Base-by-base conservation (phyloP, 2,888 invertebrate genomes). In the Lepidochrysops patricia region DNA sequence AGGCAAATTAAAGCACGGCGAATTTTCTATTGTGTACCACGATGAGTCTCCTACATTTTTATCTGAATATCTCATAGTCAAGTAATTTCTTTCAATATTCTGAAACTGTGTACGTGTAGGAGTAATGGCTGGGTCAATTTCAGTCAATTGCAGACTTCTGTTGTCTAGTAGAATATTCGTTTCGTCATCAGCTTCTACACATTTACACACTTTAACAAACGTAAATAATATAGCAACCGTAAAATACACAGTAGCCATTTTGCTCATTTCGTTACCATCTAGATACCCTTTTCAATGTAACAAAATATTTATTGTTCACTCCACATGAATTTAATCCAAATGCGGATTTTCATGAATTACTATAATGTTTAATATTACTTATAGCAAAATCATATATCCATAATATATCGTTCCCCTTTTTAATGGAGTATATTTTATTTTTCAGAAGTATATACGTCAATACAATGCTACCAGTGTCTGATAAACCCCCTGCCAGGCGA, bases 381-480 rank as follows among this genome's bases (percentile, higher is more conserved):
- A n/a, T n/a, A n/a, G n/a, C n/a, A n/a, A n/a, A n/a, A n/a, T n/a
- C n/a, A n/a, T n/a, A n/a, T n/a, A n/a, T n/a, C n/a, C n/a, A n/a
- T n/a, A n/a, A n/a, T n/a, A n/a, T n/a, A n/a, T n/a, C n/a, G n/a
- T n/a, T n/a, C n/a, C n/a, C n/a, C n/a, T n/a, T n/a, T n/a, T n/a
- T n/a, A n/a, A n/a, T n/a, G n/a, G n/a, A n/a, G 15, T 13, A 2
- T 15, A 1, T 15, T 26, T 50, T 25, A 48, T 9, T 25, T 63
- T 84, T 76, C 86, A 84, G 89, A 75, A 64, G 82, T 81, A 63
- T 43, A 43, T 43, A 70, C 81, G 56, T 89, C 91, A 27, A 84
- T 95, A 54, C 90, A 91, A 75, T 96, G 96, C 77, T 96, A 93
- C 83, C 92, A 93, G 76, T 96, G 96, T 76, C 87, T 92, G 12